These are phyloP conservation scores for Protophormia terraenovae DNA, from an alignment of 2,888 invertebrate species.

Conservation along the genomic window DNA sequence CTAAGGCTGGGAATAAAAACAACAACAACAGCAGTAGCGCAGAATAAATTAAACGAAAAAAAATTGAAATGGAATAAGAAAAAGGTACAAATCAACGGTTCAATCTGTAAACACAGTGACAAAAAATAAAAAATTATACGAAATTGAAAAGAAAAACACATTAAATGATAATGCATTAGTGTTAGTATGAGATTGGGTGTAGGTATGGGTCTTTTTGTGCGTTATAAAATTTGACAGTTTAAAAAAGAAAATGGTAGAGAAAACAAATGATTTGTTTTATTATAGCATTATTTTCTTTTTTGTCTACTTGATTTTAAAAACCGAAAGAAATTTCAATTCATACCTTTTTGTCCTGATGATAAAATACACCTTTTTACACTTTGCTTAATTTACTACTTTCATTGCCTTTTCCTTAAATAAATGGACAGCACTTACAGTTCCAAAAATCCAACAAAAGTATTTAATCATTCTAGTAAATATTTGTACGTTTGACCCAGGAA, in stretches of 20 bases:
- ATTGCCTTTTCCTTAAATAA: background rate
- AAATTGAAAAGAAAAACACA: background rate
- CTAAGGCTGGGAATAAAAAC: slow-evolving; percentile 22
- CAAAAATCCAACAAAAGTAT: background rate
- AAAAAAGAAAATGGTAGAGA: background rate
- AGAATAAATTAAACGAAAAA: slow-evolving; percentile 28
- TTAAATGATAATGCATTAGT: background rate
- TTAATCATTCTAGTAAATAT: background rate
- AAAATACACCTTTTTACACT: slow-evolving; percentile 6
- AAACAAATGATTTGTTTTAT: slow-evolving; percentile 2
- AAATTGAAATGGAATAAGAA: background rate
- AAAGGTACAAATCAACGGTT: slow-evolving; percentile 22
- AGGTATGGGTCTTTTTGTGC: background rate
- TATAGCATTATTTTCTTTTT: background rate
- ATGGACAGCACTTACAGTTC: too few species aligned
- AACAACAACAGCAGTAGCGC: background rate
- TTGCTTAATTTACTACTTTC: background rate
- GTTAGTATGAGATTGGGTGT: background rate
- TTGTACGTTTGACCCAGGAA: background rate
- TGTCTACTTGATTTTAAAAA: background rate
- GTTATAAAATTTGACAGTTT: background rate
- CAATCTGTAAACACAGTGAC: background rate
- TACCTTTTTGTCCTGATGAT: background rate
- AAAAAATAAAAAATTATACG: background rate
- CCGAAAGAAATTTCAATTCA: background rate